Percentiles rank a stretch among this genome's conserved stretches.
These are phyloP conservation scores for Melanotaenia maccullochi DNA, from an alignment of 2,797 vertebrate genomes.

Conservation along the genomic window DNA sequence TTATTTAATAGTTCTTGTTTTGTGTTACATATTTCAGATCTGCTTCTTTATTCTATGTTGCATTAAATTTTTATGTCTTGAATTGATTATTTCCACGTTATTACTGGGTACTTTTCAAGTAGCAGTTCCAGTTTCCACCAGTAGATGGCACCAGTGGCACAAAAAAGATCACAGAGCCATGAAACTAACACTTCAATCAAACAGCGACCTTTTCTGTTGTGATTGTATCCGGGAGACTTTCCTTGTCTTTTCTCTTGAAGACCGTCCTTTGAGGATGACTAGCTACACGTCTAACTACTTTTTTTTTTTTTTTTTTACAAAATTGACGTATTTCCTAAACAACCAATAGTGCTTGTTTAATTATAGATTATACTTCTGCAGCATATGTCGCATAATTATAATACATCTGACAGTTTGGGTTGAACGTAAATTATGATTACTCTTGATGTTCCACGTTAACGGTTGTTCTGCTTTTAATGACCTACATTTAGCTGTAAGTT, in stretches of 20 bases:
- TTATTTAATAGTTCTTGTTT: no score
- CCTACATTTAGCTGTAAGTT: conserved; percentile 4
- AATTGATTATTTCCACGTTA: no score
- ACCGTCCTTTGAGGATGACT: not conserved
- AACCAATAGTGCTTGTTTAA: not conserved
- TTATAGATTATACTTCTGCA: not conserved
- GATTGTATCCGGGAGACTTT: conserved; percentile 29
- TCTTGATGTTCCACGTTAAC: not conserved
- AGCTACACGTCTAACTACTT: conserved; percentile 5
- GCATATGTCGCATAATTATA: not conserved
- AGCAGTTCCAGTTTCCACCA: conserved; percentile 11
- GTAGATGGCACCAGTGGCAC: not conserved
- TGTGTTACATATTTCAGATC: no score
- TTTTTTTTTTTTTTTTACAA: not conserved
- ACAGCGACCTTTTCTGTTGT: conserved; percentile 34
- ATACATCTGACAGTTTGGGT: conserved; percentile 1
- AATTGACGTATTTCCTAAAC: not conserved
- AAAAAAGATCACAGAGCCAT: conserved; percentile 3
- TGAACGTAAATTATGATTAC: not conserved
- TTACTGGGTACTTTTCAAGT: no score
- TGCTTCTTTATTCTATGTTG: no score
- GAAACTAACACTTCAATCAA: conserved; percentile 8
- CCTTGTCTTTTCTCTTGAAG: not conserved
- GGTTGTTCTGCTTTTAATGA: not conserved
- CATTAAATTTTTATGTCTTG: no score